phyloP scores from a whole-genome alignment of 2,113 vertebrate species.

The Oxyura jamaicensis region DNA sequence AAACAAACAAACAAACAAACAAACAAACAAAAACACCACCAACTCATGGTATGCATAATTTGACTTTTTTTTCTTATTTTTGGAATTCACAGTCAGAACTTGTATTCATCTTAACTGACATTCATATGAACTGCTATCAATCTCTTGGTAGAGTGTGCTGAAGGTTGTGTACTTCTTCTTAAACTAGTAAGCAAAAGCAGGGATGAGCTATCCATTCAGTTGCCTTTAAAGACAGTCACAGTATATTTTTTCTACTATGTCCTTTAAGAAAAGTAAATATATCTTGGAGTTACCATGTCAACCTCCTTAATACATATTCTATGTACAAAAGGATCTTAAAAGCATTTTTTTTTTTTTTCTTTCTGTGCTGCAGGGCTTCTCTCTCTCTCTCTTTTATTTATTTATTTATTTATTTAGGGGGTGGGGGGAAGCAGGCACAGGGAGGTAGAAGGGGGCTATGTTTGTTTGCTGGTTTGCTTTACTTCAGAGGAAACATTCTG shows the following conservation, averaged over 20 bases:
- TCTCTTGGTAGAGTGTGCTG: background rate
- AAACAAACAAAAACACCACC: background rate
- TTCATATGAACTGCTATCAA: background rate
- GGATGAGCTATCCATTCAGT: background rate
- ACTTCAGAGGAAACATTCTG: constrained; percentile 15
- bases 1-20: too few species aligned
- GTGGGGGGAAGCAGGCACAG: too few species aligned
- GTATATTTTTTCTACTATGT: constrained; percentile 17
- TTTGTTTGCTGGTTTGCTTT: background rate
- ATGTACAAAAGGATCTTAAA: background rate
- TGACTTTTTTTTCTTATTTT: constrained; percentile 15
- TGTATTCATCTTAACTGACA: background rate
- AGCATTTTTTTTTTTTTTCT: too few species aligned
- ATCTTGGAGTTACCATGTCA: background rate
- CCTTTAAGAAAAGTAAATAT: background rate
- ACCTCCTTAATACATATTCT: background rate
- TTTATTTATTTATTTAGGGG: too few species aligned
- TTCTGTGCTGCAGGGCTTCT: background rate
- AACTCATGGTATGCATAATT: background rate
- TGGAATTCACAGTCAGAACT: background rate
- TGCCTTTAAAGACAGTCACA: background rate
- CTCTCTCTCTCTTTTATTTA: too few species aligned
- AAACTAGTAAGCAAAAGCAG: constrained; percentile 1
- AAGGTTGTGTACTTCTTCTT: background rate
- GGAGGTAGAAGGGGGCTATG: background rate